Conservation (phyloP, 2,797 vertebrate genomes). For the Crax fasciolata region DNA sequence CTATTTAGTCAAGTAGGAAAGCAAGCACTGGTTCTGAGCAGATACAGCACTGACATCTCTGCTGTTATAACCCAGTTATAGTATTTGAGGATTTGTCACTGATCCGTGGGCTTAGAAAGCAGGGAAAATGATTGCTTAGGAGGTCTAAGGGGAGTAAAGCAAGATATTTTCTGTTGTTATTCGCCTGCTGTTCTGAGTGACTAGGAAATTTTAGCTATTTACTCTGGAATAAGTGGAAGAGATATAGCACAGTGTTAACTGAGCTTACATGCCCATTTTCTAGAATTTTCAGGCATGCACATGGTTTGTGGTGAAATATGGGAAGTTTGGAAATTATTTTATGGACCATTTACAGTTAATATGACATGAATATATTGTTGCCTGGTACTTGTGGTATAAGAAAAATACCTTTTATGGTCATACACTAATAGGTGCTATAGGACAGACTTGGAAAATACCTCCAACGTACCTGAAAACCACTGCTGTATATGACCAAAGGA, state of each 20-base stretch:
- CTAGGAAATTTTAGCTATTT: slow-evolving; percentile 5
- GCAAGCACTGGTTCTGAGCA: neutral
- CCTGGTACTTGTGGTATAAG: neutral
- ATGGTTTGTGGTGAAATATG: neutral
- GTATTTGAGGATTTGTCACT: neutral
- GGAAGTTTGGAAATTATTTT: neutral
- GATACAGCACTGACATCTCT: neutral
- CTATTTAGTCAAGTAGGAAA: neutral
- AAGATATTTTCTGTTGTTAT: slow-evolving; percentile 22
- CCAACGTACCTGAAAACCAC: neutral
- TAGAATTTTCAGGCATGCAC: neutral
- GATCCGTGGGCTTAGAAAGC: neutral
- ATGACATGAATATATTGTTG: neutral
- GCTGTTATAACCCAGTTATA: neutral
- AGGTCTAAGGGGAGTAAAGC: slow-evolving; percentile 5
- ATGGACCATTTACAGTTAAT: neutral
- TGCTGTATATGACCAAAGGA: neutral
- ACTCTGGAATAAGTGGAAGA: neutral
- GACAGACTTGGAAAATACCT: neutral
- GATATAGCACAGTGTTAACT: neutral
- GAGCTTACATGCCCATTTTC: neutral
- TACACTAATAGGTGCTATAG: neutral
- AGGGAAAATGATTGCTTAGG: slow-evolving; percentile 15
- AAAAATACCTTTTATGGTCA: neutral
- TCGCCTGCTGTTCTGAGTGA: neutral